These are phyloP conservation scores for Acestrorhynchus altus DNA, from an alignment of 2,797 vertebrate genomes.

Conservation along the genomic window DNA sequence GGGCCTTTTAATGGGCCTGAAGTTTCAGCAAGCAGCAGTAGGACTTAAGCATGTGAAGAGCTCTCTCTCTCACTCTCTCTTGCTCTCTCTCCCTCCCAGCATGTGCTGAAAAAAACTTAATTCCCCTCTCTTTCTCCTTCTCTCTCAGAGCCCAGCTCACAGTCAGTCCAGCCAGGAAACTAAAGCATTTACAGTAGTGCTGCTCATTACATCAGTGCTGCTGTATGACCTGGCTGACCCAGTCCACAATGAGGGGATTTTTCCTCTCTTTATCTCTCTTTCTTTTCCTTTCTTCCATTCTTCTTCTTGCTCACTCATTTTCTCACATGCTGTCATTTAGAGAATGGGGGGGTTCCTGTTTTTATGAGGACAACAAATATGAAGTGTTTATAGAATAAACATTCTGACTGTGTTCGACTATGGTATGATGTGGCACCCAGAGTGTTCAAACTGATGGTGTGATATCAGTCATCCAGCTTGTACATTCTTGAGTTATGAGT, in stretches of 20 bases:
- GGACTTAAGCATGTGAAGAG: conserved; percentile 32
- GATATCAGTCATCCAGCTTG: conserved; percentile 15
- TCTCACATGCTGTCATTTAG: not conserved
- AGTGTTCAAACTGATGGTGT: conserved; percentile 3
- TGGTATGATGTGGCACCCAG: not conserved
- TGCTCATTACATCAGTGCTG: conserved; percentile 41
- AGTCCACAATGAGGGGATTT: conserved; percentile 15
- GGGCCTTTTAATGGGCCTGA: conserved; percentile 70
- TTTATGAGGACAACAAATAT: not conserved
- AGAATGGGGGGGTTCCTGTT: not conserved
- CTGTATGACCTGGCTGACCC: conserved; percentile 32
- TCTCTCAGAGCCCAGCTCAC: conserved; percentile 42
- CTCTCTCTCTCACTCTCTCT: conserved; percentile 27
- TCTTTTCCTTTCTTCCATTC: conserved; percentile 16
- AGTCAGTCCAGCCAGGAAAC: conserved; percentile 44
- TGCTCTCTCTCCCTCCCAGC: conserved; percentile 9
- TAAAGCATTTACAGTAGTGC: conserved; percentile 32
- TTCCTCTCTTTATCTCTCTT: not conserved
- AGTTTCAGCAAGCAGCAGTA: conserved; percentile 75
- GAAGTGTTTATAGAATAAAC: conserved; percentile 3
- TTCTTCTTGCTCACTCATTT: not conserved
- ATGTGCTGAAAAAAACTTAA: conserved; percentile 49
- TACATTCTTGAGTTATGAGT: not conserved
- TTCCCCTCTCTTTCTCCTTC: conserved; percentile 59
- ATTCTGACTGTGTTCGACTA: not conserved